These are phyloP conservation scores for Pocillopora meandrina DNA, from an alignment of 92 coral and sea anemone genomes.

Conservation along the genomic window DNA sequence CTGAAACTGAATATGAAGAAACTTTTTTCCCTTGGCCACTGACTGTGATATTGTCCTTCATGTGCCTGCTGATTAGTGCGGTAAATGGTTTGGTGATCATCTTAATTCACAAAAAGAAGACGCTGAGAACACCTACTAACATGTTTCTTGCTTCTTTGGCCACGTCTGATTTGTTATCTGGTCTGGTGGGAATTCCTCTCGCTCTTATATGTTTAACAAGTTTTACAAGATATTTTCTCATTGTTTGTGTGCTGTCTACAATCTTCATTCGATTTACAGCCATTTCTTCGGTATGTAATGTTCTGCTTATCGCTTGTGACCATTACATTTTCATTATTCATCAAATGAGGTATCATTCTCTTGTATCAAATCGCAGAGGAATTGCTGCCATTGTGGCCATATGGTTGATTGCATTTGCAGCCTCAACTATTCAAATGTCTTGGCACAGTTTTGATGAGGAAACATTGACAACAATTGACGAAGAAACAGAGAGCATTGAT, in stretches of 20 bases:
- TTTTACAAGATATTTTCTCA: slow-evolving; percentile 29
- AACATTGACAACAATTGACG: slow-evolving; percentile 36
- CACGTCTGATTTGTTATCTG: slow-evolving; percentile 75
- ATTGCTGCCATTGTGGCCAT: slow-evolving; percentile 25
- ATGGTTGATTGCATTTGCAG: slow-evolving; percentile 44
- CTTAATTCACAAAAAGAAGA: slow-evolving; percentile 38
- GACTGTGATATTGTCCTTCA: slow-evolving; percentile 12
- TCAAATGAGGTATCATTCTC: slow-evolving; percentile 49
- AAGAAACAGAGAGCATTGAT: background rate
- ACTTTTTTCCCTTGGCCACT: slow-evolving; percentile 14
- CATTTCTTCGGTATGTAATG: slow-evolving; percentile 79
- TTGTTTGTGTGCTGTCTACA: slow-evolving; percentile 57
- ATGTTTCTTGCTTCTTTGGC: slow-evolving; percentile 77
- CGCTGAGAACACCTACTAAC: slow-evolving; percentile 64
- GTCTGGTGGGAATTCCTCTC: slow-evolving; percentile 80
- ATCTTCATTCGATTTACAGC: slow-evolving; percentile 72
- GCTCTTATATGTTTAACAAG: slow-evolving; percentile 58
- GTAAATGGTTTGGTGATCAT: slow-evolving; percentile 21
- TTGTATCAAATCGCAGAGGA: slow-evolving; percentile 54
- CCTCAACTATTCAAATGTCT: slow-evolving; percentile 58
- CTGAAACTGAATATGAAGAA: background rate
- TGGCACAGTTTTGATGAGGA: slow-evolving; percentile 40
- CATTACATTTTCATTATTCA: slow-evolving; percentile 81
- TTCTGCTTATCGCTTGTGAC: slow-evolving; percentile 76
- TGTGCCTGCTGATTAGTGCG: slow-evolving; percentile 14